Base-by-base conservation (phyloP, 92 coral and sea anemone species). In the Heteractis magnifica region DNA sequence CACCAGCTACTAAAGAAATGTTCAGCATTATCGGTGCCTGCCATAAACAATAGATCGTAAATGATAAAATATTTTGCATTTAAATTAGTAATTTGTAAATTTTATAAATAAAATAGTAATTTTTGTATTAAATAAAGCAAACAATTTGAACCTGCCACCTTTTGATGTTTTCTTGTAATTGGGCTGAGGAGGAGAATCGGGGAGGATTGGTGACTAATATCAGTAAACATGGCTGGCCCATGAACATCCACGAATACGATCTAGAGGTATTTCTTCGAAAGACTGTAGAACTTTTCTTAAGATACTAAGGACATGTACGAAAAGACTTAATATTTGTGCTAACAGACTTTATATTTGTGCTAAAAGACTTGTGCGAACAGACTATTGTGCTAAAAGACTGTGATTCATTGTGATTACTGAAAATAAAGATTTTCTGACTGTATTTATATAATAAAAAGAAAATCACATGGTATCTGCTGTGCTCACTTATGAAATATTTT, bases 1-100 rank as follows among this genome's bases (percentile, higher is more conserved):
- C 64, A 55, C 15, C 82, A 79, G 49, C 82, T 79, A 21, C 14
- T 79, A 70, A 79, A 79, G 73, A 53, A 53, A 12, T 53, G 59
- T 53, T 53, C 59, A 53, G 59, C 13, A 53, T 53, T 53, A 53
- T 53, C 59, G 59, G 59, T 53, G 13, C 59, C 59, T 53, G 59
- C 59, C 1, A 53, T 53, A 7, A 53, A 53, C 59, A 53, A 53
- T 53, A 53, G 59, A 53, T 53, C 59, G 10, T 53, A 53, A 53
- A 53, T 12, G 13, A 53, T 53, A 53, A 53, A 53, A 53, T 1
- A 53, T 53, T 53, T 53, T 7, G 59, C 59, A 53, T 53, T 53
- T 53, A 12, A 53, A 53, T 53, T 7, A 53, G 59, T 53, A 53
- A 53, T 12, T 53, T 53, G 59, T 53, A 53, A 53, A 53, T 53